Evolutionary conservation across 1,140 invertebrate genomes (phyloP), one percentile per base, ranked within the genome.

Genomic region (Mylabris phalerata): DNA sequence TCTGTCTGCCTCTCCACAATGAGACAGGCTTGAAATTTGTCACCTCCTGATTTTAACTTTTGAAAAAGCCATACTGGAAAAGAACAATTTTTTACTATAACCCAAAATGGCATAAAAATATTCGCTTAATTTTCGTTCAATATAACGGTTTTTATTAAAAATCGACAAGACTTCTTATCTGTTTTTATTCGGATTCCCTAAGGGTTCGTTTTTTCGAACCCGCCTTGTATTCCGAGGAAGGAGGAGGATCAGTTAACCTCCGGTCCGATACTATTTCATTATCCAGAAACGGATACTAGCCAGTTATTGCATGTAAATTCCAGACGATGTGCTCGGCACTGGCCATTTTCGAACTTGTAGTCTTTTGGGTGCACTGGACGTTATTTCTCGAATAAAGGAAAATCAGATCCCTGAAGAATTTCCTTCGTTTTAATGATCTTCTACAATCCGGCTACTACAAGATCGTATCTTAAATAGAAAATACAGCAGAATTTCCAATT

Each of bases 261-360:
- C 24, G 48, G 40, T 54, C 61, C 39, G 55, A 54, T 60, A 57
- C 51, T 60, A 63, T 63, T 63, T 63, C 63, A 57, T 60, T 64
- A 57, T 52, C 48, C 52, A 38, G 32, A 60, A 39, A 50, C 55
- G 13, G 57, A 19, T 47, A 56, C 55, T 50, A 54, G 59, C 62
- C 65, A 63, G 67, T 68, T 68, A 66, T 68, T 68, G 64, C 67
- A 68, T 68, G 67, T 62, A 68, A 66, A 68, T 68, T 68, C 67
- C 62, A 56, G 60, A 52, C 60, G 50, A 62, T 50, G 48, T 44
- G 24, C 51, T 19, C 42, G 48, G 50, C 44, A 32, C 42, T 41
- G 48, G 59, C 61, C 57, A 61, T 54, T 13, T 13, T 13, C 13
- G 13, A 13, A 13, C 13, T 13, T 13, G 13, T 13, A 13, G 13